phyloP scores from a whole-genome alignment of 2,113 vertebrate genomes.

The Dinomys branickii region DNA sequence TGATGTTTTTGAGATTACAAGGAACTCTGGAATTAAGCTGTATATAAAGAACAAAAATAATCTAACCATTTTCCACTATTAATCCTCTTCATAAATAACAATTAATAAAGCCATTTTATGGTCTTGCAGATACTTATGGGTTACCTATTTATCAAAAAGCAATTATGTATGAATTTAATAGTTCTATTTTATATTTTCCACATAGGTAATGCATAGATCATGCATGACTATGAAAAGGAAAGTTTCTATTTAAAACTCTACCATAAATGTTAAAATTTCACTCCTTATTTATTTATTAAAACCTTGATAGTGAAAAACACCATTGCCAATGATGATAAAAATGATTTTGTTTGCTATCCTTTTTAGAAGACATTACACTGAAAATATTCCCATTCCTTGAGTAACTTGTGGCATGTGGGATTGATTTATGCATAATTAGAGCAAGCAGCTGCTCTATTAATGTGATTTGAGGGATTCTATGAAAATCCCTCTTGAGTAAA shows the following conservation, averaged over 20 bases:
- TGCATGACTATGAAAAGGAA: not conserved
- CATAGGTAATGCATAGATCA: not conserved
- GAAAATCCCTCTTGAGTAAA: slow-evolving; percentile 59
- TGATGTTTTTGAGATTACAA: not conserved
- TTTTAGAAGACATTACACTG: not conserved
- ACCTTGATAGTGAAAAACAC: not conserved
- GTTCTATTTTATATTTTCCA: not conserved
- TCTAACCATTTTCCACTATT: not conserved
- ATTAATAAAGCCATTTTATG: not conserved
- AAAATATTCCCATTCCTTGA: slow-evolving; percentile 29
- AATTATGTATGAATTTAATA: slow-evolving; percentile 20
- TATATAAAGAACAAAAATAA: not conserved
- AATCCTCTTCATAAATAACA: not conserved
- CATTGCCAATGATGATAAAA: not conserved
- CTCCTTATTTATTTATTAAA: slow-evolving; percentile 27
- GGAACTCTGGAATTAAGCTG: not conserved
- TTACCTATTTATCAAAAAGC: slow-evolving; percentile 54
- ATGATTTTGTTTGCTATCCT: not conserved
- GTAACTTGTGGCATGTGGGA: not conserved
- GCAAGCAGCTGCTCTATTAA: slow-evolving; percentile 63
- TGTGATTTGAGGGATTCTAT: slow-evolving; percentile 49
- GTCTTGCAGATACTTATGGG: not conserved
- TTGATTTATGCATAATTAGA: slow-evolving; percentile 69
- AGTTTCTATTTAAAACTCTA: not conserved
- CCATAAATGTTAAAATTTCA: not conserved